A percentile compares a stretch with the other conserved stretches of the same genome.
Evolutionary conservation across 1,140 invertebrate species (phyloP).

Genomic region (Hylyphantes graminicola): DNA sequence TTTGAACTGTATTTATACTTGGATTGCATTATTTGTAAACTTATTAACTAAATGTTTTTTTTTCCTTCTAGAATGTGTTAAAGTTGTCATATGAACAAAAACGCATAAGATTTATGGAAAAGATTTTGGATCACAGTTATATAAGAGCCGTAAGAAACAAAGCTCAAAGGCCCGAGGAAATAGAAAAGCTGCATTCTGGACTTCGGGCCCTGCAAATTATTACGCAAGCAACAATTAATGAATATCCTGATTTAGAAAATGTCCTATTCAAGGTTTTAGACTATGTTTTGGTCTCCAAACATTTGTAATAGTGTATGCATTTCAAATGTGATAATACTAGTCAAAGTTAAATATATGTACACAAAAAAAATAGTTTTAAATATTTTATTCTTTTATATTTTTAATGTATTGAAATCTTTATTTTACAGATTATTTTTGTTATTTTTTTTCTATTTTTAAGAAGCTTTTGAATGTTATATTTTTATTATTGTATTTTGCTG

Average conservation of each 20-base stretch:
- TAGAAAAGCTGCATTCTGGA: slow-evolving; percentile 18
- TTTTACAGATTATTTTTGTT: too few species aligned
- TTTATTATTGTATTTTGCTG: too few species aligned
- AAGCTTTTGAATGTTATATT: too few species aligned
- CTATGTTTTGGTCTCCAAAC: slow-evolving; percentile 41
- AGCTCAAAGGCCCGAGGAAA: slow-evolving; percentile 14
- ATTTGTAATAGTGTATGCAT: too few species aligned
- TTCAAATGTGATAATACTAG: too few species aligned
- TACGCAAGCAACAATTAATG: not conserved
- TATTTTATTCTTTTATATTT: too few species aligned
- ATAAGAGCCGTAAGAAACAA: too few species aligned
- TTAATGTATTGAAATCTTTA: too few species aligned
- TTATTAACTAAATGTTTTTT: not conserved
- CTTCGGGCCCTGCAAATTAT: slow-evolving; percentile 34
- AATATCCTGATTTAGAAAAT: slow-evolving; percentile 16
- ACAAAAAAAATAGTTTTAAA: too few species aligned
- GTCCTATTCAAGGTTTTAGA: slow-evolving; percentile 32
- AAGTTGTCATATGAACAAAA: slow-evolving; percentile 44
- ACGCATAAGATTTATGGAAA: slow-evolving; percentile 33
- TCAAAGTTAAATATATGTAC: too few species aligned
- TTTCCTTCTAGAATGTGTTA: slow-evolving; percentile 38
- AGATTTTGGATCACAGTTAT: slow-evolving; percentile 26
- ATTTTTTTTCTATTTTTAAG: too few species aligned
- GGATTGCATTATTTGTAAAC: not conserved
- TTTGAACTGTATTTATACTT: too few species aligned